Percentiles rank a stretch among this genome's conserved stretches.
Conservation (phyloP, 2,888 invertebrate species). For the Drosophila mayaguana region DNA sequence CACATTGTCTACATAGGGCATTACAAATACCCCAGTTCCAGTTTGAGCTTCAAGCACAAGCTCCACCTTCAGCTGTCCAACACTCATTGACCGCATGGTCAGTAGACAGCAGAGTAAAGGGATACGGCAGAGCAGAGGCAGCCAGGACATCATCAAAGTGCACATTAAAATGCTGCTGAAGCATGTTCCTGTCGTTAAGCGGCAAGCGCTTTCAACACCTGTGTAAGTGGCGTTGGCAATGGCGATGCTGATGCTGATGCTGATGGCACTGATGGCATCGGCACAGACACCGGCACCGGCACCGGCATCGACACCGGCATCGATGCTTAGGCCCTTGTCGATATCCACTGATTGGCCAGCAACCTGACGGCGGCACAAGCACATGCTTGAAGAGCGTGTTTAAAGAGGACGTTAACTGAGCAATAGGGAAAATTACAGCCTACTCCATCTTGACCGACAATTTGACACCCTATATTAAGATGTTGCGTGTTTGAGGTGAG, state of each 20-base stretch:
- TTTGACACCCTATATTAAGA: background rate
- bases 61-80: constrained; percentile 20
- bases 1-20: constrained; percentile 71
- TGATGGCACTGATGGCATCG: constrained; percentile 8
- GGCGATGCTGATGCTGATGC: constrained; percentile 3
- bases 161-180: constrained; percentile 66
- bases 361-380: constrained; percentile 2
- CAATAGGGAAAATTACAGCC: background rate
- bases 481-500: background rate
- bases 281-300: background rate
- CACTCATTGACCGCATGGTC: constrained; percentile 39
- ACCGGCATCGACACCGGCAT: constrained; percentile 11
- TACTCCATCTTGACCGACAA: background rate
- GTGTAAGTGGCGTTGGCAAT: constrained; percentile 35
- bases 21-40: constrained; percentile 45
- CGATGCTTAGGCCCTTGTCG: constrained; percentile 23
- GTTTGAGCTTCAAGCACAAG: background rate
- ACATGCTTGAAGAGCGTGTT: constrained; percentile 23
- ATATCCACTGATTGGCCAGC: constrained; percentile 18
- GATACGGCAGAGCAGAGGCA: background rate
- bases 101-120: constrained; percentile 2
- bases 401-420: constrained; percentile 1
- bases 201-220: constrained; percentile 56
- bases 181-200: constrained; percentile 60
- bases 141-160: constrained; percentile 35